Base-by-base conservation (phyloP, 2,797 vertebrate genomes). In the Denticeps clupeoides region DNA sequence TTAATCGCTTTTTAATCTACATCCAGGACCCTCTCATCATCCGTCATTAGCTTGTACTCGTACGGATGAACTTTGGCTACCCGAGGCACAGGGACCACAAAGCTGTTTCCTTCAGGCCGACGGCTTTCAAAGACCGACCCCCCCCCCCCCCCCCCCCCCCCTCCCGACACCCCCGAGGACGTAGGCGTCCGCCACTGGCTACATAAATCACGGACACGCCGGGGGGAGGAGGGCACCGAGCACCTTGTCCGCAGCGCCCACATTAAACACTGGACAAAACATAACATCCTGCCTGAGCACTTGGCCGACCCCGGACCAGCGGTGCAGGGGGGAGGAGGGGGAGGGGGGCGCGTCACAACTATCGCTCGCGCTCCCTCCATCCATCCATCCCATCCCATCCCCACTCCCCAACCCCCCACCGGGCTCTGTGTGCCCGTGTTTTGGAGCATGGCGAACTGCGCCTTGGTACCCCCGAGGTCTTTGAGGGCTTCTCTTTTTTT, bases 231-330 rank as follows among this genome's bases (percentile, higher is more conserved):
- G 84, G 81, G 80, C 82, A 84, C 77, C 70, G 74, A 75, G 75
- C 83, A 88, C 82, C 82, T 89, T 87, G 82, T 86, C 80, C 72
- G 78, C 78, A 73, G 68, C 72, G 78, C 80, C 77, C 77, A 82
- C 79, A 77, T 74, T 82, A 71, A 78, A 79, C 68, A 74, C 83
- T 87, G 84, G 88, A 85, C 83, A 86, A 89, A 86, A 88, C 83
- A 86, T 86, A 89, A 82, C 85, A 88, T 88, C 87, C 87, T 88
- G 84, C 82, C 84, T 80, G 72, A 79, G 77, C 70, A 79, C 80
- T 81, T 71, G 67, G 84, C 76, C 73, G 71, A 71, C 70, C 81
- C 81, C 74, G 78, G 74, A 65, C 11, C 48, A 45, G 51, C 47
- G 45, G 66, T 69, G 68, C 69, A 66, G 31, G 65, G 72, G 68